Conservation (phyloP, 2,888 invertebrate genomes). For the Xestobium rufovillosum region DNA sequence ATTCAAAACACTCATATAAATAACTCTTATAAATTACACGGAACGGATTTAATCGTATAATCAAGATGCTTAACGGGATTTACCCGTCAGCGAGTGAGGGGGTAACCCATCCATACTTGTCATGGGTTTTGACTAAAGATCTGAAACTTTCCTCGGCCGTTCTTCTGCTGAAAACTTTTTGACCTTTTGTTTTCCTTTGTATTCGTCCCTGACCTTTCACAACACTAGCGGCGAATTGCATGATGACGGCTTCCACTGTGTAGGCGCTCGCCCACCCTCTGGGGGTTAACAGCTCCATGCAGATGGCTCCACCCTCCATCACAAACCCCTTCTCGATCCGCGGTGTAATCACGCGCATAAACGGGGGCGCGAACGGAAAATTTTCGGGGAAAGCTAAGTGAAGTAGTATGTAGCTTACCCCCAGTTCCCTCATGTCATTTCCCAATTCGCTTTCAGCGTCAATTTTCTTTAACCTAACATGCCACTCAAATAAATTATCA, state of each 20-base stretch:
- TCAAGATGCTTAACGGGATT: no score
- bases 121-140: slow-evolving; percentile 81
- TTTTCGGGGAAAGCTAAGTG: slow-evolving; percentile 81
- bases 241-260: slow-evolving; percentile 79
- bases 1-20: no score
- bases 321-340: slow-evolving; percentile 69
- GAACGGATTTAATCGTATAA: no score
- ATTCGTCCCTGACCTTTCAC: slow-evolving; percentile 83
- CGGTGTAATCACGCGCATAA: slow-evolving; percentile 59
- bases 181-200: slow-evolving; percentile 67
- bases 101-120: slow-evolving; percentile 88
- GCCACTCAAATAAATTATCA: slow-evolving; percentile 84
- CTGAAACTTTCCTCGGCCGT: slow-evolving; percentile 85
- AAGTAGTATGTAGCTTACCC: slow-evolving; percentile 65
- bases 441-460: slow-evolving; percentile 79
- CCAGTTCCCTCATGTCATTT: slow-evolving; percentile 71
- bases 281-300: slow-evolving; percentile 81
- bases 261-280: slow-evolving; percentile 84
- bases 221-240: slow-evolving; percentile 83
- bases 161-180: slow-evolving; percentile 69
- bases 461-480: slow-evolving; percentile 71
- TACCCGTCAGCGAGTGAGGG: slow-evolving; percentile 80
- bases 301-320: slow-evolving; percentile 86
- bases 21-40: no score
- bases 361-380: slow-evolving; percentile 84